These are phyloP conservation scores for Drosophila macrothrix DNA, from an alignment of 2,888 invertebrate genomes.

Conservation along the genomic window DNA sequence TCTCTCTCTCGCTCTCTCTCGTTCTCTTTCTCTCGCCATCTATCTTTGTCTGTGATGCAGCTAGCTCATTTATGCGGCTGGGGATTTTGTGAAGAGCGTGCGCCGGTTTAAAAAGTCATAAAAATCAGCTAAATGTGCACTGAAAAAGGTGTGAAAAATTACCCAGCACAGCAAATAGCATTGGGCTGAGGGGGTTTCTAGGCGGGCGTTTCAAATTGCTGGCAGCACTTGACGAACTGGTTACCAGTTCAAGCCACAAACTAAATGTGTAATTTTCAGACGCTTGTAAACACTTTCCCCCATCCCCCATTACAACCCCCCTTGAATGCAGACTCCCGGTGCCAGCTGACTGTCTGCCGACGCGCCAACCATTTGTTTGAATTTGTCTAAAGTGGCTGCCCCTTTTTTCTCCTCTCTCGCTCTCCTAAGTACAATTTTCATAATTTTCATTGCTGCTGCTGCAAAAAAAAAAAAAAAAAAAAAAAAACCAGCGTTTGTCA, in stretches of 20 bases:
- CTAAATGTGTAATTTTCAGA: constrained; percentile 73
- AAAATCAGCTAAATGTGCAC: constrained; percentile 70
- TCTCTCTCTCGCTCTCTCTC: constrained; percentile 2
- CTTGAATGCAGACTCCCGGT: constrained; percentile 9
- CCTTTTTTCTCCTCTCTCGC: constrained; percentile 20
- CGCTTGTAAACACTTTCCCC: constrained; percentile 64
- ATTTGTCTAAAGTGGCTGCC: constrained; percentile 78
- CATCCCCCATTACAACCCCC: neutral
- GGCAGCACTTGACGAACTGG: constrained; percentile 58
- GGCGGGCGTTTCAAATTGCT: neutral
- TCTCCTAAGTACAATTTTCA: constrained; percentile 60
- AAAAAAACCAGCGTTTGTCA: constrained; percentile 66
- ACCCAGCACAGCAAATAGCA: neutral
- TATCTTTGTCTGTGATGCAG: constrained; percentile 12
- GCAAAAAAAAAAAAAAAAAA: constrained; percentile 31
- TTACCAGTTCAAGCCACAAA: constrained; percentile 58
- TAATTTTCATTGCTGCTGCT: constrained; percentile 63
- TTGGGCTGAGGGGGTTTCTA: neutral
- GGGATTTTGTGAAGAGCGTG: constrained; percentile 63
- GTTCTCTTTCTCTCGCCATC: constrained; percentile 1
- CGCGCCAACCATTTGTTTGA: constrained; percentile 73
- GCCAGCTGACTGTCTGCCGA: constrained; percentile 38
- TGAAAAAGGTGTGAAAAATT: constrained; percentile 61
- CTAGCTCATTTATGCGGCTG: constrained; percentile 67
- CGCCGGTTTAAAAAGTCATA: constrained; percentile 72